phyloP scores from a whole-genome alignment of 2,113 vertebrate species.

The Solenodon paradoxus region DNA sequence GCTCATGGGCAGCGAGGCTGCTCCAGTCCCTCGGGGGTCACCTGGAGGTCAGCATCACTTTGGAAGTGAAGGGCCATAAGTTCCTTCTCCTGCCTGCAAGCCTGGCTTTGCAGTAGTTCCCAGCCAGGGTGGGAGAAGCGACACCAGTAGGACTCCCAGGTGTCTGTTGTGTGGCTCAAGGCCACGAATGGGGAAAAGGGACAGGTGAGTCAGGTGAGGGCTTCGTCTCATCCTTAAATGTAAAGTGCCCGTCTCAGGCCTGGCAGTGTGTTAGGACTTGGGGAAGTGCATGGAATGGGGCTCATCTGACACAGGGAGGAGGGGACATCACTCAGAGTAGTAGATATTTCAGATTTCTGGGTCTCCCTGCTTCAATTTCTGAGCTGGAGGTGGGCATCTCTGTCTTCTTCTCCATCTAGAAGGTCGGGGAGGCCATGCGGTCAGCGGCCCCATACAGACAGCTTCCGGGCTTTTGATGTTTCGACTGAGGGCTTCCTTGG shows the following conservation, averaged over 20 bases:
- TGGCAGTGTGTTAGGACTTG: too few relatives aligned
- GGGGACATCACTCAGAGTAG: neutral
- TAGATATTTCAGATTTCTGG: too few relatives aligned
- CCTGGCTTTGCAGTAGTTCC: rapidly evolving
- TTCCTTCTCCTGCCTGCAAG: neutral
- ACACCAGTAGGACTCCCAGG: neutral
- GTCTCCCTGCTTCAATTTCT: neutral
- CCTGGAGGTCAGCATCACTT: neutral
- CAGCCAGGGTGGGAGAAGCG: rapidly evolving
- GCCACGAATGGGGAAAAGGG: rapidly evolving
- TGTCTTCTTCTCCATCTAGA: neutral
- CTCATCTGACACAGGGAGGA: neutral
- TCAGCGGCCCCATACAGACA: rapidly evolving
- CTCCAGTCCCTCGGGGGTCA: neutral
- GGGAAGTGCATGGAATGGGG: neutral
- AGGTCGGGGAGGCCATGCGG: rapidly evolving
- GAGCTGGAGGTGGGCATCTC: neutral
- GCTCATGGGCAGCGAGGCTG: rapidly evolving
- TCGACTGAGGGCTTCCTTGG: neutral
- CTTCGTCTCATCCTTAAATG: neutral
- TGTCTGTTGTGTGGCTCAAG: neutral
- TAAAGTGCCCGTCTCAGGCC: neutral
- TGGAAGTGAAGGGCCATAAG: neutral
- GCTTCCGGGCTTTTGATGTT: neutral
- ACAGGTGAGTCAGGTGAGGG: neutral